These are phyloP conservation scores for Arge pagana DNA, from an alignment of 2,888 invertebrate species.

Conservation along the genomic window DNA sequence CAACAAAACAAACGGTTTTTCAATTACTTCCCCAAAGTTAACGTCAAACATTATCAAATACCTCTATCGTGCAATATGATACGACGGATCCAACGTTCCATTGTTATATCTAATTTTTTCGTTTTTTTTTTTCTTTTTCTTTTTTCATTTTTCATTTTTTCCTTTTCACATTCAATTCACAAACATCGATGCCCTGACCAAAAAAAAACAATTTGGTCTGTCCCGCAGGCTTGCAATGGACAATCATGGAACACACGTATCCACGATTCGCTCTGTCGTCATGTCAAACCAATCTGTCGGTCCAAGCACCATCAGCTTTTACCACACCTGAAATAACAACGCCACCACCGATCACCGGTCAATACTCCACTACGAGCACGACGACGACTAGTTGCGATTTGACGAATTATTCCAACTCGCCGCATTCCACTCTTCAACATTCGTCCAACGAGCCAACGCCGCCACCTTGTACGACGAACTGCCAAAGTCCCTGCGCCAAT, in stretches of 20 bases:
- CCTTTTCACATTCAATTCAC: slow-evolving; percentile 8
- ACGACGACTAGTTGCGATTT: slow-evolving; percentile 53
- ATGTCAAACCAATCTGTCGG: slow-evolving; percentile 63
- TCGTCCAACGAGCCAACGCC: slow-evolving; percentile 52
- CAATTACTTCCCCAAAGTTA: too few relatives aligned
- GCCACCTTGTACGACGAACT: slow-evolving; percentile 52
- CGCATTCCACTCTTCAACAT: slow-evolving; percentile 54
- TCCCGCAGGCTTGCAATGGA: slow-evolving; percentile 83
- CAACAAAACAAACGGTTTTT: too few relatives aligned
- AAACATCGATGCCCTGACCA: slow-evolving; percentile 37
- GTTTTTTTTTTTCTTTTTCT: slow-evolving; percentile 31
- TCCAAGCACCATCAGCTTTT: slow-evolving; percentile 56
- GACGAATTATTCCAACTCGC: slow-evolving; percentile 49
- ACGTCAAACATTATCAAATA: too few relatives aligned
- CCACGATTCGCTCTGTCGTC: slow-evolving; percentile 72
- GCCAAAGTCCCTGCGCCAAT: slow-evolving; percentile 57
- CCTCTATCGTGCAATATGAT: too few relatives aligned
- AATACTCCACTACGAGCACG: slow-evolving; percentile 63
- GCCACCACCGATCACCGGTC: slow-evolving; percentile 63
- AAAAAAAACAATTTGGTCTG: slow-evolving; percentile 40
- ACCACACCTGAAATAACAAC: slow-evolving; percentile 60
- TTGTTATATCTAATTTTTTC: too few relatives aligned
- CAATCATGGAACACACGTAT: slow-evolving; percentile 81
- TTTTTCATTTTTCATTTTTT: slow-evolving; percentile 31
- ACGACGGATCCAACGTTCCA: too few relatives aligned